These are phyloP conservation scores for Steatocranus sp. DNA, from an alignment of 2,797 vertebrate genomes.

Conservation along the genomic window DNA sequence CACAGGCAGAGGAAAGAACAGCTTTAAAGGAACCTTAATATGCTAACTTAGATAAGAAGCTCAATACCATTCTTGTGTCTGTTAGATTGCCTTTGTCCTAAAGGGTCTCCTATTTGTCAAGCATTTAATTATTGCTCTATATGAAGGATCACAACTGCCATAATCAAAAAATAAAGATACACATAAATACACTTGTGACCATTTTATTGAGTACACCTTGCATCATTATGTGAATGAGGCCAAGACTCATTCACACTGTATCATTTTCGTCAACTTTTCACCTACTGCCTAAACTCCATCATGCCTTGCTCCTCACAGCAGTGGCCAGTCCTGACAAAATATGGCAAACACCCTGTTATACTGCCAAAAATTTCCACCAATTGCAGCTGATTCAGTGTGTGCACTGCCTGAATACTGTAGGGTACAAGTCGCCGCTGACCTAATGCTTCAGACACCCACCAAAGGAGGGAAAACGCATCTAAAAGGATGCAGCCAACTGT, in stretches of 20 bases:
- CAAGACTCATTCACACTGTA: neutral
- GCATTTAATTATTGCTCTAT: neutral
- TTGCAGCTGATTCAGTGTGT: neutral
- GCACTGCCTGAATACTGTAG: neutral
- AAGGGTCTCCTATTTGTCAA: neutral
- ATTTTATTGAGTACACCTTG: neutral
- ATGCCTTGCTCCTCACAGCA: neutral
- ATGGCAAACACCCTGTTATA: neutral
- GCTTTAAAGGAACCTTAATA: neutral
- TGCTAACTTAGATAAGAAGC: neutral
- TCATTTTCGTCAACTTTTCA: neutral
- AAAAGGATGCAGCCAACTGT: neutral
- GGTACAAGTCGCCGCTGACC: neutral
- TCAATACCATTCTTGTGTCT: neutral
- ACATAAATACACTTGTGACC: neutral
- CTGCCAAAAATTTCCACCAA: neutral
- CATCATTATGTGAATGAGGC: neutral
- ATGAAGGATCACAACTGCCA: neutral
- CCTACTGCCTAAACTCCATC: neutral
- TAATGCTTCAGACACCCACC: neutral
- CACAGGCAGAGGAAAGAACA: neutral
- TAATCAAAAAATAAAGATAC: neutral
- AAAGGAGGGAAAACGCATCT: neutral
- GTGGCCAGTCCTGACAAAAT: neutral
- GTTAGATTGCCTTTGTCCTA: neutral